Base-by-base conservation (phyloP, 2,113 vertebrate species). In the Diglossa brunneiventris region DNA sequence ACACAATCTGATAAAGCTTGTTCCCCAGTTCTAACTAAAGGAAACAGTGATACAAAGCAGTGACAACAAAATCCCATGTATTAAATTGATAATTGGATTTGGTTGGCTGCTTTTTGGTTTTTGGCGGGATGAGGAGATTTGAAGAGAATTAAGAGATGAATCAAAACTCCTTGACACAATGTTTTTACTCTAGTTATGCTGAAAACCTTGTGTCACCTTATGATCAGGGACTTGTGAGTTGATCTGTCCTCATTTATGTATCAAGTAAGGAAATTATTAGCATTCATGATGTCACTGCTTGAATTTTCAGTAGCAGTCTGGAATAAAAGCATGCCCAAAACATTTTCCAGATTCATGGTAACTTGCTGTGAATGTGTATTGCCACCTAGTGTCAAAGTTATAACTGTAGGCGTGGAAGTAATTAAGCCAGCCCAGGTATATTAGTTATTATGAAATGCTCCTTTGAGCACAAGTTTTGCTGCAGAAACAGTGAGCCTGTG, bases 201-300 rank as follows among this genome's bases (percentile, higher is more conserved):
- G 92, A 88, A 88, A 73, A 79, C 20, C 41, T 94, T 35, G 28
- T 94, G 89, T 96, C 89, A 95, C 90, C 94, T 97, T 93, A 73
- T 62, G 58, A 96, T 87, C 84, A 96, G 87, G 78, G 97, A 92
- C 96, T 89, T 96, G 91, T 97, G 94, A 94, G 84, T 96, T 85
- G 41, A 91, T 93, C 73, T 88, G 83, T 52, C 63, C 91, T 88
- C 91, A 95, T 86, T 95, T 95, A 97, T 92, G 56, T 76, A 87
- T 77, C 55, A 83, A 6, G 90, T 85, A 61, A 78, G 96, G 94
- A 98, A 98, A 98, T 98, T 20, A 98, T 98, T 98, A 98, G 97
- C 96, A 96, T 87, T 89, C 74, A 66, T 92, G 92, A 95, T 91
- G 96, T 95, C 96, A 96, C 68, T 59, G 42, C 92, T 86, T 4